Conservation (phyloP, 23 tunicate genomes). For the Halocynthia aurantium region DNA sequence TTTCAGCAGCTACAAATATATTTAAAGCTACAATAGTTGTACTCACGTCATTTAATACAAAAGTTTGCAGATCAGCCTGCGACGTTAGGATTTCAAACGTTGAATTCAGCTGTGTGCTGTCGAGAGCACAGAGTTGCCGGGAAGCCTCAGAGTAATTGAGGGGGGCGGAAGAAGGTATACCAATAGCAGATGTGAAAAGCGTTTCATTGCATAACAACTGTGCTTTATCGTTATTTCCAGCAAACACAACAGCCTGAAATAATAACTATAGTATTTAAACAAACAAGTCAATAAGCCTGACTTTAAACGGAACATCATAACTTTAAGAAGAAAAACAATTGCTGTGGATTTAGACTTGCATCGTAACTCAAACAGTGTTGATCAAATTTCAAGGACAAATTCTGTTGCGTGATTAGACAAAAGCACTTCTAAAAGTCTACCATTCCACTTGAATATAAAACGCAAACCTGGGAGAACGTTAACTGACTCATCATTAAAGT, state of each 20-base stretch:
- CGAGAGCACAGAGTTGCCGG: conserved; percentile 26
- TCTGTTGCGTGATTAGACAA: not conserved
- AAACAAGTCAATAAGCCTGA: too few species aligned
- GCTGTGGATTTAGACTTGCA: not conserved
- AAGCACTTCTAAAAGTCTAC: not conserved
- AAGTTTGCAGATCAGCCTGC: not conserved
- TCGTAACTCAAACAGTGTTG: not conserved
- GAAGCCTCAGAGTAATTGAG: conserved; percentile 17
- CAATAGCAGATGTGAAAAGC: conserved; percentile 5
- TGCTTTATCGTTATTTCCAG: not conserved
- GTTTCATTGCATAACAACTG: conserved; percentile 35
- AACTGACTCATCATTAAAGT: conserved; percentile 32
- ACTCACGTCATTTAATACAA: not conserved
- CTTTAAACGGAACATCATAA: too few species aligned
- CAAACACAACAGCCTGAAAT: conserved; percentile 25
- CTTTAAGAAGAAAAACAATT: too few species aligned
- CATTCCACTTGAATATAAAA: not conserved
- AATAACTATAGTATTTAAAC: not conserved
- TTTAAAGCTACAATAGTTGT: too few species aligned
- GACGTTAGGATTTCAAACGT: not conserved
- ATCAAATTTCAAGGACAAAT: not conserved
- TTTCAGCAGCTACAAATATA: too few species aligned
- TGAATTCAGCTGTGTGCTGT: conserved; percentile 8
- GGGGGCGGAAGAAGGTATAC: conserved; percentile 20
- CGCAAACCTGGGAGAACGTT: conserved; percentile 20